Base-by-base conservation (phyloP, 2,113 vertebrate genomes). In the Hippocampus abdominalis region DNA sequence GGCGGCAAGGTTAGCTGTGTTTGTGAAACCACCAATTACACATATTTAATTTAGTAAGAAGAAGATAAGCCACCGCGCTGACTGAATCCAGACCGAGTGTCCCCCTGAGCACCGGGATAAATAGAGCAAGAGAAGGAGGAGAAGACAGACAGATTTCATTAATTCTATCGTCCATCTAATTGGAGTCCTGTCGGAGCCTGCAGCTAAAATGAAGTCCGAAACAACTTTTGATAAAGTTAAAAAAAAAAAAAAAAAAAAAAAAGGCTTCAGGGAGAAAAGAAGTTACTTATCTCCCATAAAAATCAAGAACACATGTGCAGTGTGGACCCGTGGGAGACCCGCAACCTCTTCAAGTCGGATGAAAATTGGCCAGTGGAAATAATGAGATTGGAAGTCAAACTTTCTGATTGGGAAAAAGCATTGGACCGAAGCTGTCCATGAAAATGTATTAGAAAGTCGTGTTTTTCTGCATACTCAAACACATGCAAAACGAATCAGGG, bases 21-120 rank as follows among this genome's bases (percentile, higher is more conserved):
- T 89, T 88, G 84, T 89, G 84, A 89, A 87, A 87, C 80, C 89
- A 84, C 87, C 85, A 88, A 88, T 90, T 89, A 88, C 86, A 88
- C 86, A 88, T 90, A 88, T 88, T 88, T 89, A 87, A 88, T 90
- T 88, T 88, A 81, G 88, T 82, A 83, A 83, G 83, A 81, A 80
- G 77, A 84, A 78, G 78, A 83, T 84, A 85, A 36, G 81, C 68
- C 46, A 80, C 76, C 81, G 80, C 74, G 64, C 72, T 77, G 83
- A 80, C 85, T 85, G 86, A 90, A 90, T 89, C 86, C 86, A 88
- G 88, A 89, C 86, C 80, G 83, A 83, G 74, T 86, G 89, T 90
- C 89, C 88, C 88, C 85, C 81, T 86, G 85, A 89, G 89, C 87
- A 78, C 84, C 51, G 74, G 80, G 86, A 88, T 87, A 90, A 90